A percentile compares a stretch with the other conserved stretches of the same genome.
These are phyloP conservation scores for Phaethornis superciliosus DNA, from an alignment of 2,113 vertebrate genomes.

Conservation along the genomic window DNA sequence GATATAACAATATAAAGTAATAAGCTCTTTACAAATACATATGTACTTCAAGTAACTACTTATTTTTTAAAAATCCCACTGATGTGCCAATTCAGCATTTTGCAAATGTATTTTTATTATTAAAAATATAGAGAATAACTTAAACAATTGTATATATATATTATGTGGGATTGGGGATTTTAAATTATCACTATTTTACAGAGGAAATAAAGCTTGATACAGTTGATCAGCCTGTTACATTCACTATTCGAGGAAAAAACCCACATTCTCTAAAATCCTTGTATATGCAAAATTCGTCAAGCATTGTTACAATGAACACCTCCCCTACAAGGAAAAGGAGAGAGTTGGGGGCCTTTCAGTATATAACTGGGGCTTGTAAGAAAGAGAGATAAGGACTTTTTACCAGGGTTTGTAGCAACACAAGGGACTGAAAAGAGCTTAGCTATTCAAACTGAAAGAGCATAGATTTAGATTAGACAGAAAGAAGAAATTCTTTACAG, in stretches of 20 bases:
- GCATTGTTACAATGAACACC: background rate
- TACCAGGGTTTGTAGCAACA: background rate
- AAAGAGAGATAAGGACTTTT: background rate
- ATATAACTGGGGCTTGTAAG: background rate
- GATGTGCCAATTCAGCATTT: background rate
- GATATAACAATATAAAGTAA: background rate
- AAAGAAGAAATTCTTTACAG: background rate
- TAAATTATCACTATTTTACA: background rate
- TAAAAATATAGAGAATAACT: background rate
- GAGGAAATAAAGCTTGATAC: background rate
- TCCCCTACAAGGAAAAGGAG: background rate
- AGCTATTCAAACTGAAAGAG: background rate
- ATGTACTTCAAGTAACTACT: background rate
- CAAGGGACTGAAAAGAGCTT: too few relatives aligned
- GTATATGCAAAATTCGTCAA: background rate
- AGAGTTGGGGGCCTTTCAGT: background rate
- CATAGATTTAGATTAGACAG: background rate
- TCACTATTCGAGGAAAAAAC: background rate
- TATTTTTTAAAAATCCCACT: background rate
- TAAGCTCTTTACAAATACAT: background rate
- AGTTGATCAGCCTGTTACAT: background rate
- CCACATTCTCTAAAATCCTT: background rate
- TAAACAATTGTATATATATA: background rate
- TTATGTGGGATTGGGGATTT: background rate
- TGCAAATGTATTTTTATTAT: background rate